phyloP scores from a whole-genome alignment of 2,113 vertebrate species.

The Peromyscus maniculatus region DNA sequence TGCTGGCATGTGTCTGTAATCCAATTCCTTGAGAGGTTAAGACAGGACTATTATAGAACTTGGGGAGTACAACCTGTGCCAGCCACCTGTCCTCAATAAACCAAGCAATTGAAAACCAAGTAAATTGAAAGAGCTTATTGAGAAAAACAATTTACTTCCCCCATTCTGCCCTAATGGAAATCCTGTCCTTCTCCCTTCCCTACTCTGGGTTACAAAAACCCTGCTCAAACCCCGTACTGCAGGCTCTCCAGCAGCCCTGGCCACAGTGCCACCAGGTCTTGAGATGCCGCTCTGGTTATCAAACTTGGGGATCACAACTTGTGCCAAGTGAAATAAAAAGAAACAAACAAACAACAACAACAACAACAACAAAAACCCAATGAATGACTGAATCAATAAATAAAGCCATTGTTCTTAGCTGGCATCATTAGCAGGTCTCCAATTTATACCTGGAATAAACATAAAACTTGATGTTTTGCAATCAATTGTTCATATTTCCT shows the following conservation, averaged over 20 bases:
- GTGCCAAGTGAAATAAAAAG: not conserved
- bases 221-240: not conserved
- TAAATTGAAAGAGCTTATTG: not conserved
- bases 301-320: not conserved
- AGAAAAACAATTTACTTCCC: not conserved
- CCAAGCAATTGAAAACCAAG: not conserved
- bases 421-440: constrained; percentile 1
- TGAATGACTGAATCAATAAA: not conserved
- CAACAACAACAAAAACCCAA: not conserved
- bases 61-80: not conserved
- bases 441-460: not conserved
- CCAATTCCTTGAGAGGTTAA: not conserved
- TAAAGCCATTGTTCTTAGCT: not conserved
- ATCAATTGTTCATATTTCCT: not conserved
- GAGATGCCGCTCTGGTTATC: not conserved
- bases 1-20: not conserved
- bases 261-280: not conserved
- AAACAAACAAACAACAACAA: not conserved
- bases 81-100: not conserved
- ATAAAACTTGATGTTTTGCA: constrained; percentile 14
- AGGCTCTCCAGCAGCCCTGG: not conserved
- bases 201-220: not conserved
- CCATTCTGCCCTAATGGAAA: not conserved
- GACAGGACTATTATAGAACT: not conserved
- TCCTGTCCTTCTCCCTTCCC: not conserved